phyloP scores from a whole-genome alignment of 1,140 invertebrate genomes.

The Brachionus rubens region DNA sequence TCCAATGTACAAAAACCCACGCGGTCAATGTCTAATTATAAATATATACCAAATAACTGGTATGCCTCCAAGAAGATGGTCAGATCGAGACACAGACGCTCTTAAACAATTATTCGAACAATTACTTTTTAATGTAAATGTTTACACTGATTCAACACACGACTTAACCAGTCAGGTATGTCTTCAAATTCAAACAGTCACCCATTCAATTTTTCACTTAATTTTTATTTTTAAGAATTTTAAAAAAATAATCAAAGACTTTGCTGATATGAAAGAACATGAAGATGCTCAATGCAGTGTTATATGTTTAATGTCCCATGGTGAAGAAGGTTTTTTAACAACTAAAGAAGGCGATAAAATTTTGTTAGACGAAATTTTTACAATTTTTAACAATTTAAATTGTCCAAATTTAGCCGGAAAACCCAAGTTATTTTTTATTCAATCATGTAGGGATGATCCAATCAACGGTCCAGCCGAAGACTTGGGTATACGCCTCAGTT shows the following conservation, averaged over 20 bases:
- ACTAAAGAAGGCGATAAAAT: slow-evolving; percentile 42
- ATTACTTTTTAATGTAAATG: slow-evolving; percentile 8
- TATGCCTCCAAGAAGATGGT: slow-evolving; percentile 43
- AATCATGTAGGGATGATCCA: slow-evolving; percentile 67
- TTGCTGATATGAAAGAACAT: slow-evolving; percentile 28
- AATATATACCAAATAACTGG: slow-evolving; percentile 44
- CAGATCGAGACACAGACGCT: slow-evolving; percentile 4
- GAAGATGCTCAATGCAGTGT: slow-evolving; percentile 32
- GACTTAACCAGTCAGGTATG: neutral
- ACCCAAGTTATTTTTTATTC: slow-evolving; percentile 76
- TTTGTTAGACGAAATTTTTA: slow-evolving; percentile 20
- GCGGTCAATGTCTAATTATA: slow-evolving; percentile 44
- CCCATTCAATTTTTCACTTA: neutral
- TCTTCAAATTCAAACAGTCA: neutral
- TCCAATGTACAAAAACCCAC: slow-evolving; percentile 40
- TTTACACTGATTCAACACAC: slow-evolving; percentile 41
- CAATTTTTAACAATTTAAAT: slow-evolving; percentile 65
- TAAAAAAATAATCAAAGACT: slow-evolving; percentile 18
- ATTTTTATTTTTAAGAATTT: slow-evolving; percentile 19
- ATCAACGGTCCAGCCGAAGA: slow-evolving; percentile 44
- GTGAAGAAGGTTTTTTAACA: slow-evolving; percentile 45
- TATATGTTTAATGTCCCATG: slow-evolving; percentile 45
- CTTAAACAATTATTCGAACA: slow-evolving; percentile 30
- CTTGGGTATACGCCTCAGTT: neutral
- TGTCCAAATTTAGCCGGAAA: slow-evolving; percentile 66